Base-by-base conservation (phyloP, 2,797 vertebrate species). In the Sebastes nivosus region DNA sequence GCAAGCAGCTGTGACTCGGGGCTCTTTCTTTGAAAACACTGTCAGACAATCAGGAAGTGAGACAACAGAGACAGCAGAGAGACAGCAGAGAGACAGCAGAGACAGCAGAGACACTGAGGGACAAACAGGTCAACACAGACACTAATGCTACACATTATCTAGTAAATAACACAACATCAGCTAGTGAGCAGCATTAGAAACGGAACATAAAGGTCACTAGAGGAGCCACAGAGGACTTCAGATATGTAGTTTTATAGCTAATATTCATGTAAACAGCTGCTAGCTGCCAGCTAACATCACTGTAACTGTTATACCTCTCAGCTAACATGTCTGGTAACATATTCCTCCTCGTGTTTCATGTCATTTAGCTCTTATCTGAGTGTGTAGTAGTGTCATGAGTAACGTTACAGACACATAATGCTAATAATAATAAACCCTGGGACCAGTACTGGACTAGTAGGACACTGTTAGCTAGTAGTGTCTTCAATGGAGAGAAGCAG, bases 1-100 rank as follows among this genome's bases (percentile, higher is more conserved):
- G 64, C 83, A 2, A 12, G 0, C 1, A 6, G 1, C 4, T 20
- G 54, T 80, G 83, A 88, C 54, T 80, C 13, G 2, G 6, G 4
- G 7, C 20, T 9, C 81, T 85, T 75, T 20, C 27, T 90, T 90
- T 65, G 22, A 90, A 93, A 91, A 86, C 73, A 65, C 11, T 55
- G 27, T 27, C 58, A 24, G 20, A 34, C 22, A 79, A 79, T 10
- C 7, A 87, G 91, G 89, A 92, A 92, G 89, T 88, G 46, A 66
- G 27, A 16, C 5, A 2, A 13, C 12, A 60, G 8, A 57, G 25
- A 16, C 5, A 2, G n/a, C 12, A 60, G 8, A 57, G 24, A 66
- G 10, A 1, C 3, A 6, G 34, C 32, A 34, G 32, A 11, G 32
- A 30, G 2, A 30, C 30, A 30, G 25, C 25, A 25, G 25, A 25